These are phyloP conservation scores for Tenthredo mesomela DNA, from an alignment of 2,888 invertebrate genomes.

Conservation along the genomic window DNA sequence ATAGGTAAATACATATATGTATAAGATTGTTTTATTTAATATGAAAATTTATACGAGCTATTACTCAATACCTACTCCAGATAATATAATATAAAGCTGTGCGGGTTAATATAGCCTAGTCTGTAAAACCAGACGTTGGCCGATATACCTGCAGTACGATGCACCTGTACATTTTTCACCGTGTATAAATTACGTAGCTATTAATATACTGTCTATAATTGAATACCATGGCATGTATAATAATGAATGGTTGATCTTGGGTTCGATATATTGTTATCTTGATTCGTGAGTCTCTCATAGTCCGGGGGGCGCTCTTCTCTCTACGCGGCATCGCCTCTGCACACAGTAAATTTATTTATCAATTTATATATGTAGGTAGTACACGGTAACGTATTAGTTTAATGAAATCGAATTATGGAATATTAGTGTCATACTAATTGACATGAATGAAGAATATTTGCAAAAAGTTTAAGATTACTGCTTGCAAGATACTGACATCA, in stretches of 20 bases:
- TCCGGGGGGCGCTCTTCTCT: background rate
- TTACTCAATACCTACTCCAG: background rate
- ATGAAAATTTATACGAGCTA: background rate
- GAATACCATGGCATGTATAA: constrained; percentile 24
- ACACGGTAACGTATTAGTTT: background rate
- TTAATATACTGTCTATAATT: constrained; percentile 1
- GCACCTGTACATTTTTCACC: constrained; percentile 16
- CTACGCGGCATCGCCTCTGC: background rate
- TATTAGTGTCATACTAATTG: background rate
- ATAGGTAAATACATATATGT: background rate
- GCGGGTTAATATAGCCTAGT: background rate
- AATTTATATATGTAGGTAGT: background rate
- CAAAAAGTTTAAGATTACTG: background rate
- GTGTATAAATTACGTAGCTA: background rate
- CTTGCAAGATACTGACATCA: background rate
- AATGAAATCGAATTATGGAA: background rate
- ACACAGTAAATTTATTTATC: constrained; percentile 15
- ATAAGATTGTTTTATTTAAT: background rate
- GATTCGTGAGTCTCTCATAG: constrained; percentile 8
- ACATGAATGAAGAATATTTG: background rate
- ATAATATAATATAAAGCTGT: background rate
- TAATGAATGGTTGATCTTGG: constrained; percentile 25
- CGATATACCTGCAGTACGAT: background rate
- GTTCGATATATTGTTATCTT: constrained; percentile 26
- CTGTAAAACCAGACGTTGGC: background rate